Base-by-base conservation (phyloP, 2,113 vertebrate genomes). In the Pterocles gutturalis region DNA sequence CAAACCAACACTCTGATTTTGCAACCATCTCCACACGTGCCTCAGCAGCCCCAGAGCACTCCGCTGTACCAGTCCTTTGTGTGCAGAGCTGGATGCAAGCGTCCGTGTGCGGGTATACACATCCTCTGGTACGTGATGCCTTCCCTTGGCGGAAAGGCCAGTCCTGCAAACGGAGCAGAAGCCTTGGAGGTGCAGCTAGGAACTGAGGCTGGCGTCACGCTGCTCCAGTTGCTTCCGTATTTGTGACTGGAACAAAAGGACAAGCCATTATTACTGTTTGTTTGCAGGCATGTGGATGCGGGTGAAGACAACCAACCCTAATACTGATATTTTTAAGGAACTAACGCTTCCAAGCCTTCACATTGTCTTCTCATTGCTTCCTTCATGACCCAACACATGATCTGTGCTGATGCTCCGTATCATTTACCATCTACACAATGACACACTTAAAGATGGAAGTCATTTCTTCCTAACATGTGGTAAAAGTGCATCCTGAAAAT, bases 211-310 rank as follows among this genome's bases (percentile, higher is more conserved):
- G 62, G 93, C 9, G 0, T 78, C 86, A 13, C 43, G 84, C 83
- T 97, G 97, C 49, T 92, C 86, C 26, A 96, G 81, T 64, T 98
- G 96, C 87, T 97, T 98, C 91, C 96, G 93, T 61, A 98, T 98
- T 61, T 98, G 97, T 62, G 98, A 97, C 98, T 98, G 41, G 48
- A 98, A 96, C 21, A 83, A 96, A 76, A 94, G 55, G 76, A 67
- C n/a, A 49, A 16, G 2, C n/a, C 21, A 0, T 96, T 58, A 0
- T 96, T 58, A 87, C 80, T 62, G 8, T 34, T 53, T 53, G 54
- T 13, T 38, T 53, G 76, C 6, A 0, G 6, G 53, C 18, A 1
- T 0, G 16, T 14, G 45, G 26, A 14, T 55, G 54, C 5, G 70
- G 15, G 25, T 14, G 11, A 85, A 45, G 17, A 38, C 2, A 1